Evolutionary conservation across 2,113 vertebrate species (phyloP), one percentile per base, ranked within the genome.

Genomic region (Callithrix jacchus): DNA sequence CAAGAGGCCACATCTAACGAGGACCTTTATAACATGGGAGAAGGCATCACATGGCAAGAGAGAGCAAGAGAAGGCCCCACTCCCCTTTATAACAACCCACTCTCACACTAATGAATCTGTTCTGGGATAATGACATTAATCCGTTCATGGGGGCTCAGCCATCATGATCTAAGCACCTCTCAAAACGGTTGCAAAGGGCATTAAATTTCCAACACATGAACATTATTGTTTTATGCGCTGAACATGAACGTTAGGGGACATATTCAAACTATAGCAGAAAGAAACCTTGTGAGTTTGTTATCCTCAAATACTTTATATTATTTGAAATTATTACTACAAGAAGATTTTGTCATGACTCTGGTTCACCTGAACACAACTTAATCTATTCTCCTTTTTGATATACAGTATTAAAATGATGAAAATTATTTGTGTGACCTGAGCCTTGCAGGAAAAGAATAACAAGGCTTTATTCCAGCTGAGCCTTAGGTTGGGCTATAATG

Each of bases 301-400:
- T 79, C 25, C 17, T 70, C 12, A 35, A 92, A 58, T 84, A 27
- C 30, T 56, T 61, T 76, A 71, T 70, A 42, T 30, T 96, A 47
- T 89, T 76, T 82, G 74, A 89, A 87, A 56, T 49, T 4, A 56
- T 94, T 74, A 86, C 37, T 70, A 66, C 6, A 83, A 81, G 97
- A 95, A 87, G 27, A 9, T n/a, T 79, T 86, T 91, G 35, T 85
- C 47, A 70, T 83, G 77, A 68, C 54, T 77, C 79, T 81, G 13
- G 37, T 32, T n/a, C 70, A 83, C 30, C 23, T 94, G 16, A 68
- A 45, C 16, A 74, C 5, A 68, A 8, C 2, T 21, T 58, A 87
- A 42, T 58, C 27, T 81, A 42, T 80, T 87, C 58, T 88, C 21
- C 73, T 64, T 30, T 64, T 30, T 64, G 81, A 96, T 68, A n/a